phyloP scores from a whole-genome alignment of 2,797 vertebrate species.

The Geotrypetes seraphini region DNA sequence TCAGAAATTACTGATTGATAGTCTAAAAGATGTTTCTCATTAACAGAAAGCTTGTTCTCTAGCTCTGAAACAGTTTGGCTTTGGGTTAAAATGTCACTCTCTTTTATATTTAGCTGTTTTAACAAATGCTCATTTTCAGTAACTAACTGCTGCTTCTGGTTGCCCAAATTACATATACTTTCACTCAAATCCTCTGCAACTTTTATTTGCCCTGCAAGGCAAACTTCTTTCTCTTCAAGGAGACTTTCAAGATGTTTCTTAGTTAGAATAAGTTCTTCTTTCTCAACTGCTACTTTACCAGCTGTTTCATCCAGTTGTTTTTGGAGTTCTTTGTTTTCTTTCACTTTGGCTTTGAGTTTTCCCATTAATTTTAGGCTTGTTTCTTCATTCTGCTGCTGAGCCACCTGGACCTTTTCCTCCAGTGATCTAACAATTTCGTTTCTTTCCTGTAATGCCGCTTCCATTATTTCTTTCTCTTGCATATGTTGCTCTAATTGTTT shows the following conservation, averaged over 20 bases:
- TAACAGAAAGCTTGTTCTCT: conserved; percentile 35
- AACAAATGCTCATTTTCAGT: conserved; percentile 51
- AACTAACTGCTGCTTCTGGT: conserved; percentile 42
- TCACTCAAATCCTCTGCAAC: conserved; percentile 38
- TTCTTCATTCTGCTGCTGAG: conserved; percentile 38
- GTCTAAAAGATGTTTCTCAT: conserved; percentile 46
- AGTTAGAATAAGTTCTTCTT: conserved; percentile 33
- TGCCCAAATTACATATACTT: conserved; percentile 28
- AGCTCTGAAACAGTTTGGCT: conserved; percentile 35
- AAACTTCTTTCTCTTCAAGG: conserved; percentile 45
- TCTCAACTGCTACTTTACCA: conserved; percentile 40
- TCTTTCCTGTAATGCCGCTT: conserved; percentile 46
- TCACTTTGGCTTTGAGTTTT: conserved; percentile 47
- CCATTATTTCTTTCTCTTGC: conserved; percentile 34
- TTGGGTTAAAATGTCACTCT: conserved; percentile 34
- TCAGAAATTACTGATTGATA: conserved; percentile 32
- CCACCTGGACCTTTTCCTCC: conserved; percentile 43
- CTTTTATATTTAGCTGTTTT: conserved; percentile 40
- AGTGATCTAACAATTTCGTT: conserved; percentile 48
- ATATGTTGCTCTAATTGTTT: conserved; percentile 42
- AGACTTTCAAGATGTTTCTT: conserved; percentile 47
- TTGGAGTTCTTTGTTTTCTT: conserved; percentile 45
- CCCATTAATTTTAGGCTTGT: conserved; percentile 41
- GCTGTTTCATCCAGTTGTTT: conserved; percentile 52
- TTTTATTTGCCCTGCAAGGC: conserved; percentile 40